phyloP scores from a whole-genome alignment of 1,140 invertebrate genomes.

The Drosophila auraria region DNA sequence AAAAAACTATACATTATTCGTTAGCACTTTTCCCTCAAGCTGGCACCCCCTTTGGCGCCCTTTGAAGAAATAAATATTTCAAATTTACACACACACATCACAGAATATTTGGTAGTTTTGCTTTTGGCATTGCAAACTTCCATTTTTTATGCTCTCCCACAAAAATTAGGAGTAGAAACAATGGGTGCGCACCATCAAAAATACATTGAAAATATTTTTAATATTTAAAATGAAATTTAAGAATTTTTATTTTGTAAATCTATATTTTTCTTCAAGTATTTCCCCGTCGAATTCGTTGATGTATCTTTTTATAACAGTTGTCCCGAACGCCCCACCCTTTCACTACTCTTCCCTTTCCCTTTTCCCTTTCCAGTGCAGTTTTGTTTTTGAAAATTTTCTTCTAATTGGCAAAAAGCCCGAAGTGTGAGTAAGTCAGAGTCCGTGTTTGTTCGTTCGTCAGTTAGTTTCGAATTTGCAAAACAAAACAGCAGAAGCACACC shows the following conservation, averaged over 20 bases:
- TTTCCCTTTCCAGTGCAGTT: constrained; percentile 14
- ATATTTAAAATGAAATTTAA: background rate
- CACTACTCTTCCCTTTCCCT: background rate
- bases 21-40: constrained; percentile 16
- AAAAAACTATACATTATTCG: constrained; percentile 47
- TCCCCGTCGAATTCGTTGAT: background rate
- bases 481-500: constrained; percentile 12
- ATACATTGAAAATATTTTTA: background rate
- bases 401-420: constrained; percentile 68
- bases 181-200: background rate
- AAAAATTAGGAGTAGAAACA: constrained; percentile 14
- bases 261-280: background rate
- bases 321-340: background rate
- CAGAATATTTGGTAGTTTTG: constrained; percentile 32
- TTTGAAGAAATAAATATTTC: constrained; percentile 32
- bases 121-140: constrained; percentile 49
- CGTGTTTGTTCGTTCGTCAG: constrained; percentile 32
- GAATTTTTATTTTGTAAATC: background rate
- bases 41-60: constrained; percentile 1
- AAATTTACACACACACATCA: background rate
- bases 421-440: constrained; percentile 31
- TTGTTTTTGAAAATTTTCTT: constrained; percentile 47
- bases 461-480: constrained; percentile 55
- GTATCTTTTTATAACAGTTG: constrained; percentile 3
- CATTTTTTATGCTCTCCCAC: constrained; percentile 18